These are phyloP conservation scores for Geopemphigus sp. DNA, from an alignment of 1,140 invertebrate species.

Conservation along the genomic window DNA sequence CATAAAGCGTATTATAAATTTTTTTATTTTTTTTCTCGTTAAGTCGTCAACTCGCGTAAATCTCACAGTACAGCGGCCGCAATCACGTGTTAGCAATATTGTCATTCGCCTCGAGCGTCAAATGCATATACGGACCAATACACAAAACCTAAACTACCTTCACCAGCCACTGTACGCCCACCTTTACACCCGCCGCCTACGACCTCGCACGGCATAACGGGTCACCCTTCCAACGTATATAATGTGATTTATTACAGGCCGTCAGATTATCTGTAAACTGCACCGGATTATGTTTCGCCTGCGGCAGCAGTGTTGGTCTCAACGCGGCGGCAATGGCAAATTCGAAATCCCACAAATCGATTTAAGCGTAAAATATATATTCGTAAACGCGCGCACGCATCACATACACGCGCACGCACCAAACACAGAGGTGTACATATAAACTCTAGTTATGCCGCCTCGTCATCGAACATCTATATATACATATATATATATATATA, in stretches of 20 bases:
- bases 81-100: constrained; percentile 6
- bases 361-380: constrained; percentile 3
- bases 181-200: not conserved
- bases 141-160: not conserved
- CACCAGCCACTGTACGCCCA: not conserved
- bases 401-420: not conserved
- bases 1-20: not conserved
- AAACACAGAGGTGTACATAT: not conserved
- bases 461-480: not conserved
- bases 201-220: not conserved
- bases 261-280: constrained; percentile 49
- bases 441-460: constrained; percentile 20
- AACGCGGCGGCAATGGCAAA: not conserved
- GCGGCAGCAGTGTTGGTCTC: constrained; percentile 7
- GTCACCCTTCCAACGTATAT: constrained; percentile 1
- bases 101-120: constrained; percentile 27
- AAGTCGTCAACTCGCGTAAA: constrained; percentile 20
- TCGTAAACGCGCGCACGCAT: too few species aligned
- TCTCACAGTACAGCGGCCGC: not conserved
- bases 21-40: constrained; percentile 4
- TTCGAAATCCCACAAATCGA: constrained; percentile 43
- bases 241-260: constrained; percentile 46
- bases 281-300: constrained; percentile 42
- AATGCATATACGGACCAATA: constrained; percentile 30
- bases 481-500: too few species aligned